Percentiles rank a stretch among this genome's conserved stretches.
Conservation (phyloP, 1,140 invertebrate genomes). For the Hormaphis cornu region DNA sequence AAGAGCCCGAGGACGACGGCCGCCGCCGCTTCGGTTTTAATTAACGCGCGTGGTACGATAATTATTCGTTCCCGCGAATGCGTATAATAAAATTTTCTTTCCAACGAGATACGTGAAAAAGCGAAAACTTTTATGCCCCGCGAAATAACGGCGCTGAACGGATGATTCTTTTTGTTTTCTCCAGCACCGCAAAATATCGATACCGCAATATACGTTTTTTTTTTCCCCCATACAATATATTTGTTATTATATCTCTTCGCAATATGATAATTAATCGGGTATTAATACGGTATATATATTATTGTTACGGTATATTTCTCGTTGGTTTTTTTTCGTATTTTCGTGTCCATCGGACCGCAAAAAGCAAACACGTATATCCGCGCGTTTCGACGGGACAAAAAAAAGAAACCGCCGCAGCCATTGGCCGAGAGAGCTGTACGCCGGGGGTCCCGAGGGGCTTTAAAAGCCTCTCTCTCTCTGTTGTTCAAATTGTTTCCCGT, state of each 20-base stretch:
- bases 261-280: slow-evolving; percentile 23
- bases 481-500: slow-evolving; percentile 31
- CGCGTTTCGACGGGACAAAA: background rate
- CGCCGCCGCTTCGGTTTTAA: slow-evolving; percentile 4
- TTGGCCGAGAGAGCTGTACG: background rate
- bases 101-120: slow-evolving; percentile 7
- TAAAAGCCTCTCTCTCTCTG: slow-evolving; percentile 26
- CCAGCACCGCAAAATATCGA: background rate
- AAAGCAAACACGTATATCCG: slow-evolving; percentile 31
- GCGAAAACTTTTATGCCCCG: background rate
- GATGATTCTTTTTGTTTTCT: background rate
- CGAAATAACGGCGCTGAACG: background rate
- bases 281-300: slow-evolving; percentile 19
- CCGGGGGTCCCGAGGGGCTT: too few species aligned
- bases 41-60: too few species aligned
- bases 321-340: too few species aligned
- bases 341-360: slow-evolving; percentile 7
- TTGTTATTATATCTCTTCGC: too few species aligned
- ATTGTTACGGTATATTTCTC: slow-evolving; percentile 1
- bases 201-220: background rate
- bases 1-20: slow-evolving; percentile 3
- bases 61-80: slow-evolving; percentile 17
- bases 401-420: slow-evolving; percentile 5
- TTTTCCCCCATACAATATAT: too few species aligned
- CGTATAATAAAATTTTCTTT: slow-evolving; percentile 5